Conservation (phyloP, 2,797 vertebrate genomes). For the Propithecus perrieri region DNA sequence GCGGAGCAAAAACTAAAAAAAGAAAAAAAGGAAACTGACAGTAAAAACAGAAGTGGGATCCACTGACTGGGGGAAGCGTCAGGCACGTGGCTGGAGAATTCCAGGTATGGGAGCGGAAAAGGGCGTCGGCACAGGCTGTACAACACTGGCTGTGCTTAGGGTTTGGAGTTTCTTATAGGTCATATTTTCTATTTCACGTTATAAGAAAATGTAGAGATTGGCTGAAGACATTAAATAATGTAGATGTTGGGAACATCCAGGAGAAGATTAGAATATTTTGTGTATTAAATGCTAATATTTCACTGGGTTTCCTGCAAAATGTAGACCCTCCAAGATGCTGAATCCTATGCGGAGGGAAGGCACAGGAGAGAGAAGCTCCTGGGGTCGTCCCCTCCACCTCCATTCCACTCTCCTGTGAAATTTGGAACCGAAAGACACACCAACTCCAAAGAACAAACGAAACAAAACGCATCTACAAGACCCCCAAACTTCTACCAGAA, state of each 20-base stretch:
- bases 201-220: not conserved
- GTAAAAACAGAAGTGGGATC: not conserved
- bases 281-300: not conserved
- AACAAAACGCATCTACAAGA: not conserved
- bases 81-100: not conserved
- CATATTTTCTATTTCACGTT: not conserved
- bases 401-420: not conserved
- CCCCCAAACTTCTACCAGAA: not conserved
- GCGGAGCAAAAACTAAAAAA: not conserved
- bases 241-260: not conserved
- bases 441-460: not conserved
- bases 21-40: not conserved
- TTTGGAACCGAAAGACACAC: not conserved
- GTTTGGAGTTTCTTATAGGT: not conserved
- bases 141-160: fast-evolving
- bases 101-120: not conserved
- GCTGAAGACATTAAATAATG: not conserved
- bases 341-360: not conserved
- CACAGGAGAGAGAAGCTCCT: not conserved
- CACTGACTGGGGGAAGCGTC: not conserved
- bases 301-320: not conserved
- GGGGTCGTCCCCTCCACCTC: not conserved
- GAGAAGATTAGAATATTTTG: not conserved
- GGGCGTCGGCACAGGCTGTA: fast-evolving
- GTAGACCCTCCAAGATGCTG: not conserved